Evolutionary conservation across 2,797 vertebrate genomes (phyloP).

Genomic region (Myotis vivesi): DNA sequence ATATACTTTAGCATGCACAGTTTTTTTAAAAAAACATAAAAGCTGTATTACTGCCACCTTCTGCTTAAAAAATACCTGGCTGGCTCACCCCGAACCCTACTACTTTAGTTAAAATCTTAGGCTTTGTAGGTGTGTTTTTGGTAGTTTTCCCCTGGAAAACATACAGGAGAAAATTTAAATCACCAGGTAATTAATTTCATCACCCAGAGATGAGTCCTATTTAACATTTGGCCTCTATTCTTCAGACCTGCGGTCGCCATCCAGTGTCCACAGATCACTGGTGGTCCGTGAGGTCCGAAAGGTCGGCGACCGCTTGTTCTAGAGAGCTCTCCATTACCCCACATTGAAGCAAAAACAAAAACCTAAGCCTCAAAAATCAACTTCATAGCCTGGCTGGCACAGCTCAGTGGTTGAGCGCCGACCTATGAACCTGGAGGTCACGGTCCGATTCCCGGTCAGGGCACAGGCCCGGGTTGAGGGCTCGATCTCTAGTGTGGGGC

Average conservation of each 20-base stretch:
- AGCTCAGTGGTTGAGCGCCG: no score
- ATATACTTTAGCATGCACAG: background rate
- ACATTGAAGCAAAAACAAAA: background rate
- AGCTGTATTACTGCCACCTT: background rate
- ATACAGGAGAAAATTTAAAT: background rate
- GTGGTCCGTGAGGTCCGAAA: no score
- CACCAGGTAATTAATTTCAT: background rate
- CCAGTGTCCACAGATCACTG: no score
- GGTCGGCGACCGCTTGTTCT: background rate
- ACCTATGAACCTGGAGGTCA: no score
- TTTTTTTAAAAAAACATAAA: background rate
- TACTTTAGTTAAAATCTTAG: background rate
- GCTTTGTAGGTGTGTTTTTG: background rate
- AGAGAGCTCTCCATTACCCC: background rate
- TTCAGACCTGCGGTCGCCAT: background rate
- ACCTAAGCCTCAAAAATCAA: slow-evolving; percentile 28
- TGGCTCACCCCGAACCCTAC: background rate
- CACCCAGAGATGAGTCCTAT: background rate
- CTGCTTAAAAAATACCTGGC: background rate
- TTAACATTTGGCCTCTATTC: background rate
- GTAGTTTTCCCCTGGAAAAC: background rate
- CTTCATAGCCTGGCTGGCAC: background rate
- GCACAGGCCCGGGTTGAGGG: no score
- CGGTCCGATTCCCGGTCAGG: no score
- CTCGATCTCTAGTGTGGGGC: no score